phyloP scores from a whole-genome alignment of 2,888 invertebrate genomes.

The Heterodera filipjevi region DNA sequence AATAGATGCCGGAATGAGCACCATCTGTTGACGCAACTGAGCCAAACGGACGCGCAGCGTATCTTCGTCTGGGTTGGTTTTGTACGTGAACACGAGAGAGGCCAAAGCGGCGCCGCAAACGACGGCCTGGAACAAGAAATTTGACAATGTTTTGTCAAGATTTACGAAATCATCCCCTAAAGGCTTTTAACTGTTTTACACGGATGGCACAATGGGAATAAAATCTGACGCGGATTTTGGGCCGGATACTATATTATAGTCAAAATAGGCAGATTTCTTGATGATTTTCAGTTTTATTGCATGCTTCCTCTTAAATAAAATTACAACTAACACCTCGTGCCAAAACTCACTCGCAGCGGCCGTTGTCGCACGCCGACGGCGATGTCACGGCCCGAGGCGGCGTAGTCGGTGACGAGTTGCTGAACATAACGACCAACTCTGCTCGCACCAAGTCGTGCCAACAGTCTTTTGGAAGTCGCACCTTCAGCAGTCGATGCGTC shows the following conservation, averaged over 20 bases:
- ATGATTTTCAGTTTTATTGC: no score
- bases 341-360: slow-evolving; percentile 35
- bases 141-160: no score
- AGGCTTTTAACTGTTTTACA: no score
- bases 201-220: no score
- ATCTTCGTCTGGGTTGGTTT: slow-evolving; percentile 51
- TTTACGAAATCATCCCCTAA: no score
- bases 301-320: no score
- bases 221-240: no score
- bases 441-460: neutral
- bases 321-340: no score
- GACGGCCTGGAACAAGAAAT: slow-evolving; percentile 34
- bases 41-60: slow-evolving; percentile 49
- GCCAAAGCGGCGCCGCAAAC: slow-evolving; percentile 40
- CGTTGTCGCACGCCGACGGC: slow-evolving; percentile 42
- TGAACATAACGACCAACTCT: slow-evolving; percentile 46
- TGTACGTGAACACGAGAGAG: slow-evolving; percentile 48
- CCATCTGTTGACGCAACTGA: slow-evolving; percentile 52
- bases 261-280: no score
- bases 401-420: slow-evolving; percentile 49
- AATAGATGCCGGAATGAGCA: slow-evolving; percentile 50
- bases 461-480: slow-evolving; percentile 41
- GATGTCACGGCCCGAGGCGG: slow-evolving; percentile 47
- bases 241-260: no score
- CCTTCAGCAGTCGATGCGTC: slow-evolving; percentile 26